These are phyloP conservation scores for Crypturellus tataupa DNA, from an alignment of 2,797 vertebrate species.

Conservation along the genomic window DNA sequence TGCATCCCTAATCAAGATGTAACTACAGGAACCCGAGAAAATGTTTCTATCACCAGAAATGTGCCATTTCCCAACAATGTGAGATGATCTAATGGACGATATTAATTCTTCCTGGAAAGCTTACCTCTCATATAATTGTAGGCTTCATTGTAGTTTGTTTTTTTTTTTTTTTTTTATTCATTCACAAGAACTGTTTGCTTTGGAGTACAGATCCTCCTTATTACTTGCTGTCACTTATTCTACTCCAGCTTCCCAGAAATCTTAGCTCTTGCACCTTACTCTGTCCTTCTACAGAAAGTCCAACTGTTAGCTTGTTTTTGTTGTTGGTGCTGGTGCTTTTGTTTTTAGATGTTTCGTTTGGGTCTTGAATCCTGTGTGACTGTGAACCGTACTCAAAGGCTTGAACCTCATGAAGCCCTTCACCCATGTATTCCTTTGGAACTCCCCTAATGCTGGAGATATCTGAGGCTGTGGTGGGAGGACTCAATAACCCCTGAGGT, in stretches of 20 bases:
- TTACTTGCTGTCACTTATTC: background rate
- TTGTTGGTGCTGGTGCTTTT: too few species aligned
- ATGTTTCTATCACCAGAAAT: background rate
- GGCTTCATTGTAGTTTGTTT: background rate
- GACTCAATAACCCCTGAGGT: background rate
- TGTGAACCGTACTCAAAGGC: background rate
- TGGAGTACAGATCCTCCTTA: background rate
- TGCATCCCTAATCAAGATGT: background rate
- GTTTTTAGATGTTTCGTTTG: background rate
- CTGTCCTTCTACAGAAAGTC: background rate
- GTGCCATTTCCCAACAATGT: background rate
- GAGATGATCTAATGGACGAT: background rate
- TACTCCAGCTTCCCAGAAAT: background rate
- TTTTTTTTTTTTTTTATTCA: background rate
- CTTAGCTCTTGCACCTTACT: background rate
- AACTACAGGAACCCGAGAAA: fast-evolving
- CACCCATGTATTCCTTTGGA: background rate
- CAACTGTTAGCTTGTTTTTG: background rate
- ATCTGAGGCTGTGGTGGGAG: background rate
- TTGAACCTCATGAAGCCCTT: background rate
- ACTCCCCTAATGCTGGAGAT: background rate
- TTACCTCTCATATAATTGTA: background rate
- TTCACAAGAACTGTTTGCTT: background rate
- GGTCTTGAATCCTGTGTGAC: background rate
- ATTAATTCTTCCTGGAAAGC: background rate